Conservation (phyloP, 1,140 invertebrate genomes). For the Archegozetes longisetosus region DNA sequence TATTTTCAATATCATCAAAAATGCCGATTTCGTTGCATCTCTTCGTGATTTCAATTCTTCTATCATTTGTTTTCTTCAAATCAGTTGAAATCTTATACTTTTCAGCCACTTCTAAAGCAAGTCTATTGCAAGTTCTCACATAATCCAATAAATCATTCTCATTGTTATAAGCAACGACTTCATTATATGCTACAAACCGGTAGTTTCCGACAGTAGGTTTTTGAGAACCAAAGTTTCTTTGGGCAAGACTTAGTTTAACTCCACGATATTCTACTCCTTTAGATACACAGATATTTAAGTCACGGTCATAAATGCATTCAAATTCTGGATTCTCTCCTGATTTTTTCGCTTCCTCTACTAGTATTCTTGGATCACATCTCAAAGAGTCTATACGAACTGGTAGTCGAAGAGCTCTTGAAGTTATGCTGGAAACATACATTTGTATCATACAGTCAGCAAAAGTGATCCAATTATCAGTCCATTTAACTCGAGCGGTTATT, state of each 20-base stretch:
- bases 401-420: slow-evolving; percentile 63
- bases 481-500: slow-evolving; percentile 21
- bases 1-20: too few species aligned
- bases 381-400: slow-evolving; percentile 69
- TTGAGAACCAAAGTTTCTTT: neutral
- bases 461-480: too few species aligned
- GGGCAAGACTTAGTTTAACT: slow-evolving; percentile 73
- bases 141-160: too few species aligned
- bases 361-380: slow-evolving; percentile 24
- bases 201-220: neutral
- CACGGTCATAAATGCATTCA: slow-evolving; percentile 17
- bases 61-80: too few species aligned
- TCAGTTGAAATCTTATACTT: too few species aligned
- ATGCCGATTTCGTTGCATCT: too few species aligned
- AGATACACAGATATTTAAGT: slow-evolving; percentile 7
- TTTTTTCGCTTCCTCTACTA: neutral
- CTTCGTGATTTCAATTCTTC: too few species aligned
- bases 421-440: too few species aligned
- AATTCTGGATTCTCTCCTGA: slow-evolving; percentile 19
- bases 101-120: too few species aligned
- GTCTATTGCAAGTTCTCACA: too few species aligned
- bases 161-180: too few species aligned
- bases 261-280: slow-evolving; percentile 37
- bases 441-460: too few species aligned
- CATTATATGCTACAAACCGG: slow-evolving; percentile 12